Conservation (phyloP, 1,140 invertebrate species). For the Pteromalus puparum region DNA sequence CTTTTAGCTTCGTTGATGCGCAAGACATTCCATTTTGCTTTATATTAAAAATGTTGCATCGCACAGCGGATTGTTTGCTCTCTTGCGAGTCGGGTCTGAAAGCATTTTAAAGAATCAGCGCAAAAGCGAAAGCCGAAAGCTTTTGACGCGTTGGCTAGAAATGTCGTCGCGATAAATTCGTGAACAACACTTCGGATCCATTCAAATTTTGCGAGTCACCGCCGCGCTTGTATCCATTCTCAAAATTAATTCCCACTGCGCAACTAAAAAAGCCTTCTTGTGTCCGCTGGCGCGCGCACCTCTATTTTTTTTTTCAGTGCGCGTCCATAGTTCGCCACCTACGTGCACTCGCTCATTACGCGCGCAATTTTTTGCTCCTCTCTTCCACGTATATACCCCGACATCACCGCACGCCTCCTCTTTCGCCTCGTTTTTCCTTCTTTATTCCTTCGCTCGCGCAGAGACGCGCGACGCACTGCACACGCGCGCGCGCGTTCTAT, state of each 20-base stretch:
- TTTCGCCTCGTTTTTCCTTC: background rate
- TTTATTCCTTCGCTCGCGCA: background rate
- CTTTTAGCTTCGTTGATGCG: no score
- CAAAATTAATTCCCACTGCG: background rate
- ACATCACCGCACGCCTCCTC: background rate
- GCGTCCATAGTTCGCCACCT: background rate
- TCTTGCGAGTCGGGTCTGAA: background rate
- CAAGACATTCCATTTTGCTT: background rate
- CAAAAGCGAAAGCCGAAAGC: background rate
- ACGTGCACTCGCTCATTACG: conserved; percentile 17
- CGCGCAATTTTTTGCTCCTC: conserved; percentile 23
- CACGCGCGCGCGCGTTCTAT: background rate
- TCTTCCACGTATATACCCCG: background rate
- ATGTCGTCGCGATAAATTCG: background rate
- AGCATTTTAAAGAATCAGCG: background rate
- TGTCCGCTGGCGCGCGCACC: background rate
- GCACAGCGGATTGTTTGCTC: background rate
- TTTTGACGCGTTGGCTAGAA: background rate
- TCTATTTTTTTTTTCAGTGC: background rate
- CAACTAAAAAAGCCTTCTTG: background rate
- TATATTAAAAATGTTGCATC: background rate
- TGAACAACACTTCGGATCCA: background rate
- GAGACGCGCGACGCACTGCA: background rate
- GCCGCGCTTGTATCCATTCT: background rate
- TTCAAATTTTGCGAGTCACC: background rate